phyloP scores from a whole-genome alignment of 1,140 invertebrate genomes.

The Sitobion miscanthi region DNA sequence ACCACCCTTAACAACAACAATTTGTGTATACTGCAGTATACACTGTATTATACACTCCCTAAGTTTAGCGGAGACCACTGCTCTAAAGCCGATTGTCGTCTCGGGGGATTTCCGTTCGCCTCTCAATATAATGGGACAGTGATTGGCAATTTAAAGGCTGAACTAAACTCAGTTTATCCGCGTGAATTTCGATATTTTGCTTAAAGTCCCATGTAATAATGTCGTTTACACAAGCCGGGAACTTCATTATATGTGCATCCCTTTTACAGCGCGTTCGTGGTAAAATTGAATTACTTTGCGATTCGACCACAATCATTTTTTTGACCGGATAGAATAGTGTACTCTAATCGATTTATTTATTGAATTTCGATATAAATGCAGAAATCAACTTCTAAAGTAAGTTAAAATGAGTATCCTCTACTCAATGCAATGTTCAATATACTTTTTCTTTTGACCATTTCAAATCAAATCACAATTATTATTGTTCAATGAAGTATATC shows the following conservation, averaged over 20 bases:
- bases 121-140: constrained; percentile 57
- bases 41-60: not conserved
- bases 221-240: constrained; percentile 48
- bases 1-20: constrained; percentile 10
- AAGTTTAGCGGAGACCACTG: constrained; percentile 28
- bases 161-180: constrained; percentile 56
- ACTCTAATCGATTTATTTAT: constrained; percentile 51
- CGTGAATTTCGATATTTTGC: constrained; percentile 56
- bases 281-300: constrained; percentile 38
- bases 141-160: constrained; percentile 57
- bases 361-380: constrained; percentile 8
- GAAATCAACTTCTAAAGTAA: constrained; percentile 12
- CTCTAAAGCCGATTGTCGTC: constrained; percentile 52
- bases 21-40: not conserved
- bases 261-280: constrained; percentile 4
- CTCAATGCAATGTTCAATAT: not conserved
- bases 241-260: constrained; percentile 48
- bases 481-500: not conserved
- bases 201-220: constrained; percentile 52
- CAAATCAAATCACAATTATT: not conserved
- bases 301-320: constrained; percentile 48
- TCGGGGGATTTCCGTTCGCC: constrained; percentile 42
- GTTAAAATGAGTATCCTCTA: not conserved
- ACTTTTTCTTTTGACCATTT: not conserved
- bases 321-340: constrained; percentile 6